Percentiles rank a stretch among this genome's conserved stretches.
These are phyloP conservation scores for Characodon lateralis DNA, from an alignment of 2,797 vertebrate genomes.

Conservation along the genomic window DNA sequence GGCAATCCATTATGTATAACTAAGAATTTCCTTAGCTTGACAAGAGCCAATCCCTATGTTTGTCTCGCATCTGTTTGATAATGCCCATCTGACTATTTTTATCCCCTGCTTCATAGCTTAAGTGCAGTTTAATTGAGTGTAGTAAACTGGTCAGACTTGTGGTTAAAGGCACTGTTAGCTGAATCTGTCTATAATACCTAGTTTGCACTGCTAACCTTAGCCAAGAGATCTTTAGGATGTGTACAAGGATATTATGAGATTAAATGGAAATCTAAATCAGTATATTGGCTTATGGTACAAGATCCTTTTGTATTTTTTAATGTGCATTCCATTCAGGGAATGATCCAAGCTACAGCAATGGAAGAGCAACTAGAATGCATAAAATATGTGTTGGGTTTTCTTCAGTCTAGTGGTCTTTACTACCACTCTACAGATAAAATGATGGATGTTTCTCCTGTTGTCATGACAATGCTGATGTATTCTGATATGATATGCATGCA, in stretches of 20 bases:
- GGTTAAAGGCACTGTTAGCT: constrained; percentile 7
- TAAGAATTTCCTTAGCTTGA: constrained; percentile 43
- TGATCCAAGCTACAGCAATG: neutral
- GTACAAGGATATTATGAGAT: neutral
- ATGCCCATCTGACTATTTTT: constrained; percentile 32
- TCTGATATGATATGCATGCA: constrained; percentile 10
- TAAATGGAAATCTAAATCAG: neutral
- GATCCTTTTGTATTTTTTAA: neutral
- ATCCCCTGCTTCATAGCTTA: constrained; percentile 22
- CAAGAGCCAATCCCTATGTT: constrained; percentile 27
- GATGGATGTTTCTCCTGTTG: constrained; percentile 17
- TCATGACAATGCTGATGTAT: constrained; percentile 24
- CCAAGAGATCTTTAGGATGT: constrained; percentile 18
- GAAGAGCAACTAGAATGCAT: neutral
- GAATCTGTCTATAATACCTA: constrained; percentile 13
- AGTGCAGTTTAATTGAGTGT: constrained; percentile 35
- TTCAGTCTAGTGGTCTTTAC: constrained; percentile 7
- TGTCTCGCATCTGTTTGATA: constrained; percentile 42
- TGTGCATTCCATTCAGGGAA: neutral
- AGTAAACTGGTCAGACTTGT: constrained; percentile 11
- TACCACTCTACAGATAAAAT: neutral
- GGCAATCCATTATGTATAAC: constrained; percentile 52
- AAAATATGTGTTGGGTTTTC: neutral
- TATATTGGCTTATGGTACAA: neutral
- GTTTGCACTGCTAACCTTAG: constrained; percentile 7